A percentile compares a stretch with the other conserved stretches of the same genome.
These are phyloP conservation scores for Hydrolagus colliei DNA, from an alignment of 2,797 vertebrate species.

Conservation along the genomic window DNA sequence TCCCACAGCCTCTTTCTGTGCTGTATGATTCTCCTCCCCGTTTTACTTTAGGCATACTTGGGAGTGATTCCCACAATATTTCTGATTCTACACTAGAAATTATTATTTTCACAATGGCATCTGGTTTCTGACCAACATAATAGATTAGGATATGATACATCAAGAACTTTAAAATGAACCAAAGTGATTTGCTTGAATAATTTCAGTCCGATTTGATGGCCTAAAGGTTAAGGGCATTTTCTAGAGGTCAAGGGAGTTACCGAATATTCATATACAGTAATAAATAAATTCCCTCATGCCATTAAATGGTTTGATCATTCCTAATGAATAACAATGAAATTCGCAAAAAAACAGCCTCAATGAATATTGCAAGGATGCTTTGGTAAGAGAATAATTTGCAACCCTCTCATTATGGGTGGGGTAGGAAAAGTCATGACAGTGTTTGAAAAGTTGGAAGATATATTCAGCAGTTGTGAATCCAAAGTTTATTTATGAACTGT, in stretches of 20 bases:
- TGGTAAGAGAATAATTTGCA: constrained; percentile 20
- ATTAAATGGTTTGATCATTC: constrained; percentile 26
- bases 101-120: not conserved
- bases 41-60: no score
- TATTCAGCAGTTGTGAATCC: not conserved
- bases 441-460: not conserved
- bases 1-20: no score
- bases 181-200: not conserved
- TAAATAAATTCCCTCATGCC: constrained; percentile 23
- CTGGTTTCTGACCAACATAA: not conserved
- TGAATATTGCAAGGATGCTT: constrained; percentile 2
- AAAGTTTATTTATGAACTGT: not conserved
- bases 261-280: not conserved
- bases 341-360: constrained; percentile 1
- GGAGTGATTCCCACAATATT: no score
- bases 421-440: not conserved
- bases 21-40: no score
- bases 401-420: not conserved
- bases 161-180: not conserved
- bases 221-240: not conserved
- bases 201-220: not conserved
- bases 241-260: not conserved
- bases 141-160: not conserved
- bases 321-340: constrained; percentile 25
- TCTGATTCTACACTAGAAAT: no score